Evolutionary conservation across 2,888 invertebrate species (phyloP), one percentile per base, ranked within the genome.

Genomic region (Malthinus seriepunctatus): DNA sequence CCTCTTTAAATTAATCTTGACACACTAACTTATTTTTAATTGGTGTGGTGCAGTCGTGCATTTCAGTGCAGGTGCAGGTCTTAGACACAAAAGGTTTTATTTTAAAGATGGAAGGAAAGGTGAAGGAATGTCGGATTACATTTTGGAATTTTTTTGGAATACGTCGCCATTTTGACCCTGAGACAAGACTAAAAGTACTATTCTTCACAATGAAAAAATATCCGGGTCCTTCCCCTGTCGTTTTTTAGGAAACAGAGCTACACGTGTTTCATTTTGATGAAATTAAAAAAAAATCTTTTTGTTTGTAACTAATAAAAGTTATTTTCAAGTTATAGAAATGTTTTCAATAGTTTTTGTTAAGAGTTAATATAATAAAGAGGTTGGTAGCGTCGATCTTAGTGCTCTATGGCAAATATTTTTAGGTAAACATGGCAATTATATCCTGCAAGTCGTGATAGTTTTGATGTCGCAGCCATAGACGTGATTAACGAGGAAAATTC

Each of bases 101-200:
- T 23, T 39, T 58, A 44, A 49, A 50, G 51, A 49, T 51, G 61
- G 52, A 47, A 39, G 47, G 46, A 51, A 50, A 57, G 63, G 56
- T 58, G 56, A 54, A 50, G 52, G 59, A 56, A 63, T 55, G 52
- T 51, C 38, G 54, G 55, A 12, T 54, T 62, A 54, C 23, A 58
- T 48, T 51, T 52, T 32, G 57, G 55, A 58, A 64, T 58, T 53
- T 58, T 35, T 57, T 52, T 53, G 59, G 49, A 51, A 55, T 59
- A 57, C 55, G 69, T 66, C 69, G 73, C 68, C 69, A 69, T 68
- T 69, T 69, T 72, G 75, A 74, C 74, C 74, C 73, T 74, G 72
- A 71, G 72, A 71, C 67, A 68, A 57, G 70, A 68, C 65, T 64
- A 68, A 72, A 23, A 70, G 69, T 60, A 56, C 61, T 60, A 63